Evolutionary conservation across 2,888 invertebrate species (phyloP).

Genomic region (Tachina grossa): DNA sequence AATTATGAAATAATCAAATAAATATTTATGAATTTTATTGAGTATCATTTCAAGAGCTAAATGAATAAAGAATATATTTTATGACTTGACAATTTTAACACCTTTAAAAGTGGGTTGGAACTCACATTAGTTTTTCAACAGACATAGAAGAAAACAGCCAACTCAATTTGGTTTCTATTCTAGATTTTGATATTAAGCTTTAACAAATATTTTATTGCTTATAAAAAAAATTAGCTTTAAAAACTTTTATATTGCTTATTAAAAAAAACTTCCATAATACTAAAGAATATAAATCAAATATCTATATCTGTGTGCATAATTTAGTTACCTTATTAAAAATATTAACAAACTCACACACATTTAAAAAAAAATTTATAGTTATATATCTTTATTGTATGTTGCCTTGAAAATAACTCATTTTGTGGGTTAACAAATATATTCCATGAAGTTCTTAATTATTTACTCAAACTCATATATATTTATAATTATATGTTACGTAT

Average conservation of each 20-base stretch:
- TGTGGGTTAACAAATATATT: background rate
- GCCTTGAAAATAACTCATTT: background rate
- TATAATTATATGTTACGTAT: too few species aligned
- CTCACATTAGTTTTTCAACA: background rate
- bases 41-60: slow-evolving; percentile 5
- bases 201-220: background rate
- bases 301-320: too few species aligned
- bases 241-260: background rate
- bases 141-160: background rate
- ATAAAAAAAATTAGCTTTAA: background rate
- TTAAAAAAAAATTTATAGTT: background rate
- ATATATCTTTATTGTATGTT: background rate
- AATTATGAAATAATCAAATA: slow-evolving; percentile 28
- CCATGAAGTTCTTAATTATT: background rate
- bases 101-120: slow-evolving; percentile 46
- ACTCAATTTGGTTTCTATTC: background rate
- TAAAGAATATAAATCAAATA: too few species aligned
- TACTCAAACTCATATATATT: too few species aligned
- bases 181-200: background rate
- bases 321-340: too few species aligned
- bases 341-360: too few species aligned
- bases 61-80: slow-evolving; percentile 15
- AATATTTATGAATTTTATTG: slow-evolving; percentile 47
- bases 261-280: background rate
- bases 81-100: slow-evolving; percentile 54